A percentile compares a stretch with the other conserved stretches of the same genome.
Evolutionary conservation across 1,140 invertebrate species (phyloP).

Genomic region (Bombus consobrinus): DNA sequence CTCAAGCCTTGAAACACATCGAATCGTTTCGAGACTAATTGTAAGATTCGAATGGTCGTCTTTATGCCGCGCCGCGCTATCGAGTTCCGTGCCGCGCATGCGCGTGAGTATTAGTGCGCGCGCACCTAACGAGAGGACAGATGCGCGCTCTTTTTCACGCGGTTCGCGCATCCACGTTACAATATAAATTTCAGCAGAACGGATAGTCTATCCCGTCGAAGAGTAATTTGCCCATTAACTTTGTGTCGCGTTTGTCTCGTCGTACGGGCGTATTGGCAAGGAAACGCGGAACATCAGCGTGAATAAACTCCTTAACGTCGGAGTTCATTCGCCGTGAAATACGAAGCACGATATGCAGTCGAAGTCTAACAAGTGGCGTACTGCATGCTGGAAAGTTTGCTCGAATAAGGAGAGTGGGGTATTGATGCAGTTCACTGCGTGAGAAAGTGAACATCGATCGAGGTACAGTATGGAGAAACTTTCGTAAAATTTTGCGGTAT

Average conservation of each 20-base stretch:
- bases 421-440: constrained; percentile 36
- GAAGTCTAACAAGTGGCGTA: background rate
- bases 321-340: background rate
- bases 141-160: background rate
- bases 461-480: constrained; percentile 2
- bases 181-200: constrained; percentile 6
- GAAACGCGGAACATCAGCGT: constrained; percentile 14
- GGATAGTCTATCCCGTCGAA: background rate
- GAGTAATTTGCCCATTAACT: constrained; percentile 42
- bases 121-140: background rate
- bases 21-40: too few relatives aligned
- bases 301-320: constrained; percentile 10
- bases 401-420: background rate
- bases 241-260: constrained; percentile 19
- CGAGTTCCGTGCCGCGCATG: background rate
- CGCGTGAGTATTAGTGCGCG: background rate
- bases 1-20: too few relatives aligned
- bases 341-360: constrained; percentile 13
- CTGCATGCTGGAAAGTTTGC: background rate
- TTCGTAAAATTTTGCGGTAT: constrained; percentile 26
- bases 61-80: background rate
- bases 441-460: constrained; percentile 34
- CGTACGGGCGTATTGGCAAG: background rate
- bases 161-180: background rate
- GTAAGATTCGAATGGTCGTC: too few relatives aligned